Base-by-base conservation (phyloP, 53 echinoderm and acorn worm species). In the Apostichopus leukothele region DNA sequence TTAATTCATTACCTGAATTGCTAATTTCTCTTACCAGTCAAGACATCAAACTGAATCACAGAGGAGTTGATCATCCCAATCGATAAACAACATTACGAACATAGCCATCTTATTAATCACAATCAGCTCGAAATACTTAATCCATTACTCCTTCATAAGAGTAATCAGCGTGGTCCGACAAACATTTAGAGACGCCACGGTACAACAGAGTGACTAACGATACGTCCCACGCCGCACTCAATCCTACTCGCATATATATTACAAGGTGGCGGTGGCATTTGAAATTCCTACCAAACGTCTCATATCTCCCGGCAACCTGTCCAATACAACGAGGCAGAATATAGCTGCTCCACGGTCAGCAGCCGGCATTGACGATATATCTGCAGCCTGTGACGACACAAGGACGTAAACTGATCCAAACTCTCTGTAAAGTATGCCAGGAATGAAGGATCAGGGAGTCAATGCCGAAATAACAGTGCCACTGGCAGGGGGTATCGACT, bases 251-350 rank as follows among this genome's bases (percentile, higher is more conserved):
- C 77, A 20, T 54, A 81, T 59, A 81, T 81, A 54, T 57, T 57
- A 81, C 57, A 54, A 25, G 81, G 55, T 21, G 54, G 54, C 81
- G 57, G 81, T 81, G 60, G 51, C 81, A 81, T 59, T 81, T 81
- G 23, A 59, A 81, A 54, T 81, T 81, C 59, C 59, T 81, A 10
- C 54, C 81, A 81, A 81, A 21, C 18, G 22, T 81, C 81, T 54
- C 55, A 81, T 54, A 50, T 81, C 59, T 77, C 71, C 20, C 71
- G 39, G 39, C 81, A 51, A 81, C 60, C 81, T 81, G 81, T 81
- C 81, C 81, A 21, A 18, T 55, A 25, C 81, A 55, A 81, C 51
- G 79, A 51, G 63, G 63, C 9, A 63, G 63, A 63, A 63, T 63
- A 16, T 39, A 39, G 11, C 16, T 63, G 63, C 63, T 16, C 11